These are phyloP conservation scores for Lasioglossum lativentre DNA, from an alignment of 2,888 invertebrate genomes.

Conservation along the genomic window DNA sequence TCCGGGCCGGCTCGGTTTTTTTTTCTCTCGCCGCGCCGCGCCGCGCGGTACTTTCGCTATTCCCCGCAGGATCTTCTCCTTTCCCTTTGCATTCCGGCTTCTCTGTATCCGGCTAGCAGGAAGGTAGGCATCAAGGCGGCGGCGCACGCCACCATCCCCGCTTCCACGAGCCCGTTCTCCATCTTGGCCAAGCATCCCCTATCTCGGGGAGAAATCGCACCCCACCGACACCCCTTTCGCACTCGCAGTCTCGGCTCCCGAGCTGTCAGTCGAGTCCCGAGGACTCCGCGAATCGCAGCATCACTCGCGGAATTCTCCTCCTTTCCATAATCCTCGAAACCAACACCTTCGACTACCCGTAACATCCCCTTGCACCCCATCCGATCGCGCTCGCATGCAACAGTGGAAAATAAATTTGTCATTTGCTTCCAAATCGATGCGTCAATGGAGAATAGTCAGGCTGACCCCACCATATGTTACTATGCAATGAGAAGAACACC, in stretches of 20 bases:
- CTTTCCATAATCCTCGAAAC: not conserved
- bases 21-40: slow-evolving; percentile 39
- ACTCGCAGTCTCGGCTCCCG: slow-evolving; percentile 67
- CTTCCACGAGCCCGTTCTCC: not conserved
- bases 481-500: not conserved
- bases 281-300: slow-evolving; percentile 76
- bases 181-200: slow-evolving; percentile 31
- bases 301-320: slow-evolving; percentile 7
- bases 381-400: not conserved
- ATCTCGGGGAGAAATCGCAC: slow-evolving; percentile 67
- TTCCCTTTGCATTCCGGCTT: slow-evolving; percentile 62
- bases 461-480: not conserved
- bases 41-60: slow-evolving; percentile 33
- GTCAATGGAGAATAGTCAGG: not conserved
- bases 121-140: slow-evolving; percentile 72
- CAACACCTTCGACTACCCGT: not conserved
- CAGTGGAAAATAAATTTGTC: not conserved
- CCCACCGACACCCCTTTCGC: slow-evolving; percentile 64
- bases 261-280: slow-evolving; percentile 77
- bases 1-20: not conserved
- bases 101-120: slow-evolving; percentile 49
- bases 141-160: slow-evolving; percentile 62
- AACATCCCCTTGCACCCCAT: not conserved
- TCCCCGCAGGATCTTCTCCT: slow-evolving; percentile 32
- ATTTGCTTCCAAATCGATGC: not conserved